Evolutionary conservation across 1,140 invertebrate species (phyloP), one percentile per base, ranked within the genome.

Genomic region (Drosophila kurseongensis): DNA sequence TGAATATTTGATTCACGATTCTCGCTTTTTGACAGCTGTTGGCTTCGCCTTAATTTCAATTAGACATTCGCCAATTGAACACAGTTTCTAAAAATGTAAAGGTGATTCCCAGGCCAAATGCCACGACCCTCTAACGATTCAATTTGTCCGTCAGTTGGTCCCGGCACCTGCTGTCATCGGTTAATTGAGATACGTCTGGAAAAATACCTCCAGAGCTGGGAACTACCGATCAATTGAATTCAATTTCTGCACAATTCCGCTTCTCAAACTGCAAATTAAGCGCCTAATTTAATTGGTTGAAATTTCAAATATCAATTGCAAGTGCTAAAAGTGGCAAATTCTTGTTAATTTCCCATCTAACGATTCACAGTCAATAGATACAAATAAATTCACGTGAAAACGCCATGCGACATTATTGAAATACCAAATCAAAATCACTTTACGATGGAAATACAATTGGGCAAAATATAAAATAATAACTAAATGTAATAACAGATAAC

Each of bases 211-310:
- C 35, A 13, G 5, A 35, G 42, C 47, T 48, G 36, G 23, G 45
- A 52, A 41, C 45, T 55, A 52, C 44, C 18, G 81, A 78, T 86
- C 75, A 85, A 85, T 85, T 85, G 82, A 78, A 60, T 81, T 78
- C 77, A 75, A 85, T 85, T 85, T 73, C 68, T 66, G 66, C 18
- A 74, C 77, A 84, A 68, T 85, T 77, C 69, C 23, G 14, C 63
- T 12, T 16, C 50, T n/a, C 29, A 32, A 60, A 62, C 69, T 63
- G 58, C 69, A 63, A 74, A 62, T 69, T 63, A 78, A 80, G 60
- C 61, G 66, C 57, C 59, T 80, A 85, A 85, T 81, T 81, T 78
- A 86, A 86, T 85, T 84, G 73, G 63, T 23, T 58, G 14, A 68
- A 85, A 66, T 74, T 85, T 57, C 58, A 65, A 69, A 83, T 50